These are phyloP conservation scores for Apoderus coryli DNA, from an alignment of 2,888 invertebrate species.

Conservation along the genomic window DNA sequence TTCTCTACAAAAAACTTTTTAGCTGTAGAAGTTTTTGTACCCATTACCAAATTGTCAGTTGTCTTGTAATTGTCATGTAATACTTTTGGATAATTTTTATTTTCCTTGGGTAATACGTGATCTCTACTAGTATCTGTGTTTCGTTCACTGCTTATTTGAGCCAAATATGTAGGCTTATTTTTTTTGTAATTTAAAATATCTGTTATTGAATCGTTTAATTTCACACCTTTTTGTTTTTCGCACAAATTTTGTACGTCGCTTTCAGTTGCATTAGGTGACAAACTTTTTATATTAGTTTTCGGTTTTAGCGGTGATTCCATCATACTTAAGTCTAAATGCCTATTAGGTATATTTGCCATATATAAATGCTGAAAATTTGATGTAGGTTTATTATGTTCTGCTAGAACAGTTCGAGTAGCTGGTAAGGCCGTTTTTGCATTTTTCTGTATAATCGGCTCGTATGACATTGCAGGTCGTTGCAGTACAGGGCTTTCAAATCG, in stretches of 20 bases:
- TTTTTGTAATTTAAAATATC: conserved; percentile 24
- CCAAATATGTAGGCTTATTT: conserved; percentile 7
- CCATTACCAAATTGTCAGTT: neutral
- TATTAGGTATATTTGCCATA: conserved; percentile 30
- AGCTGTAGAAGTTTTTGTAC: no score
- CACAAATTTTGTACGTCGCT: conserved; percentile 7
- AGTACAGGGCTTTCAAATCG: conserved; percentile 26
- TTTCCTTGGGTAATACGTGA: neutral
- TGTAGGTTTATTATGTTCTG: conserved; percentile 5
- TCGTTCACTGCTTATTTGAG: neutral
- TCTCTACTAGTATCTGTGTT: neutral
- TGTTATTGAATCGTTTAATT: conserved; percentile 19
- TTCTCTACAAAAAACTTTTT: neutral
- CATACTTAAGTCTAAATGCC: conserved; percentile 30
- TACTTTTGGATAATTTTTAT: neutral
- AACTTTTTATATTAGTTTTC: conserved; percentile 4
- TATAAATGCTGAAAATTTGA: conserved; percentile 17
- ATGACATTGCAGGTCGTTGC: conserved; percentile 13
- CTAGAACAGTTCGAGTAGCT: no score
- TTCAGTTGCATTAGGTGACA: no score
- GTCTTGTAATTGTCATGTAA: neutral
- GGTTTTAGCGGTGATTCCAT: conserved; percentile 22
- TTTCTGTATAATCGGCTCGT: conserved; percentile 14
- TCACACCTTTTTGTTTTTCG: conserved; percentile 19
- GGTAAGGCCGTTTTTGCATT: no score